Evolutionary conservation across 2,888 invertebrate species (phyloP).

Genomic region (Anarsia innoxiella): DNA sequence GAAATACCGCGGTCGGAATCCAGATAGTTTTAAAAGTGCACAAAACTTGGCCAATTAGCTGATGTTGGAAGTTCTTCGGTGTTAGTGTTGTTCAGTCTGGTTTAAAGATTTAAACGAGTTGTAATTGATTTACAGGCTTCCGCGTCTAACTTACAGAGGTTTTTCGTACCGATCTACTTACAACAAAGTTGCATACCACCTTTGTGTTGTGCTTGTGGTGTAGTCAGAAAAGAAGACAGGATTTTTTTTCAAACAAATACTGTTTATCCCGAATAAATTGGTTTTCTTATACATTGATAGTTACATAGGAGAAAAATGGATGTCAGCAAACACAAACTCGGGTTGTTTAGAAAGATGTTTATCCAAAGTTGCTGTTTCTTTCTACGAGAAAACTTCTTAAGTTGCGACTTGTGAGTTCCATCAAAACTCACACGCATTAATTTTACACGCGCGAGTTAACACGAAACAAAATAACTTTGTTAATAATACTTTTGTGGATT

Average conservation of each 20-base stretch:
- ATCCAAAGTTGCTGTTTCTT: too few species aligned
- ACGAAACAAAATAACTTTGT: slow-evolving; percentile 37
- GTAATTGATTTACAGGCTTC: slow-evolving; percentile 18
- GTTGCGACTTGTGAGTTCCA: slow-evolving; percentile 32
- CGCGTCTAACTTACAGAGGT: background rate
- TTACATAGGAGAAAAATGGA: too few species aligned
- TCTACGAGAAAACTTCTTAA: too few species aligned
- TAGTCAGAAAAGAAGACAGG: too few species aligned
- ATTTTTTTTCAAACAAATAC: too few species aligned
- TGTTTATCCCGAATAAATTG: too few species aligned
- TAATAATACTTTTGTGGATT: slow-evolving; percentile 28
- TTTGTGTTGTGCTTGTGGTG: too few species aligned
- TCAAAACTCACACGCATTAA: slow-evolving; percentile 36
- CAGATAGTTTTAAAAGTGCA: slow-evolving; percentile 47
- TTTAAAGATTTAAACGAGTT: slow-evolving; percentile 22
- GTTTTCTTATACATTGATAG: too few species aligned
- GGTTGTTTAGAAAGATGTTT: too few species aligned
- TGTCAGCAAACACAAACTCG: too few species aligned
- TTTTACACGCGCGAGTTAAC: slow-evolving; percentile 33
- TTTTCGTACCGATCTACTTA: too few species aligned
- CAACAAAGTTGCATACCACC: too few species aligned
- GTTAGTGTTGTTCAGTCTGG: slow-evolving; percentile 30
- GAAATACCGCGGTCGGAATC: slow-evolving; percentile 34
- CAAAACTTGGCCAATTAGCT: slow-evolving; percentile 58
- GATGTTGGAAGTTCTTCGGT: slow-evolving; percentile 31